Percentiles rank a stretch among this genome's conserved stretches.
These are phyloP conservation scores for Donacobius atricapilla DNA, from an alignment of 2,113 vertebrate species.

Conservation along the genomic window DNA sequence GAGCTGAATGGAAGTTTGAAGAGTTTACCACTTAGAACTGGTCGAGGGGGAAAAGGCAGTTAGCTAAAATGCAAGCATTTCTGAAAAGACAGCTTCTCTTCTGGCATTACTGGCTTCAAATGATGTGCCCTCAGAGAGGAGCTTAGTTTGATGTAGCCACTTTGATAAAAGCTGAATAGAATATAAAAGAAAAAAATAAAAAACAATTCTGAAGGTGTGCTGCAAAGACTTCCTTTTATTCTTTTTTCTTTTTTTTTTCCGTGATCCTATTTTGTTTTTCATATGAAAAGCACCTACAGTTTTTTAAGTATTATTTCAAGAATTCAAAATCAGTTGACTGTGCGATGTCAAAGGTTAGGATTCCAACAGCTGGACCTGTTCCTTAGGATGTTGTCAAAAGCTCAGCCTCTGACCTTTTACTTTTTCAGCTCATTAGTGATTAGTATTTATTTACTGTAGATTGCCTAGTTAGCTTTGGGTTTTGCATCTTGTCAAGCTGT, in stretches of 20 bases:
- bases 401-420: neutral
- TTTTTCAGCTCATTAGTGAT: neutral
- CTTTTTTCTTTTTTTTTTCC: neutral
- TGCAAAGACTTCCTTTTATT: neutral
- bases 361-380: neutral
- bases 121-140: constrained; percentile 55
- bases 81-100: constrained; percentile 54
- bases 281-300: neutral
- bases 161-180: constrained; percentile 59
- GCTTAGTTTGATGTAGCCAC: constrained; percentile 60
- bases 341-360: neutral
- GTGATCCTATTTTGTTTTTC: neutral
- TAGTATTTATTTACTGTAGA: neutral
- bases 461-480: neutral
- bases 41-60: constrained; percentile 31
- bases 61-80: constrained; percentile 52
- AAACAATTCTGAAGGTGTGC: constrained; percentile 33
- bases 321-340: neutral
- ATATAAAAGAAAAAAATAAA: constrained; percentile 45
- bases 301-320: neutral
- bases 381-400: neutral
- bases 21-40: constrained; percentile 32
- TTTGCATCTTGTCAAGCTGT: neutral
- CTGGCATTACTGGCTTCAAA: constrained; percentile 59
- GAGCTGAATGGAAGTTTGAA: constrained; percentile 9